Evolutionary conservation across 1,140 invertebrate genomes (phyloP), one percentile per base, ranked within the genome.

Genomic region (Papilio polytes): DNA sequence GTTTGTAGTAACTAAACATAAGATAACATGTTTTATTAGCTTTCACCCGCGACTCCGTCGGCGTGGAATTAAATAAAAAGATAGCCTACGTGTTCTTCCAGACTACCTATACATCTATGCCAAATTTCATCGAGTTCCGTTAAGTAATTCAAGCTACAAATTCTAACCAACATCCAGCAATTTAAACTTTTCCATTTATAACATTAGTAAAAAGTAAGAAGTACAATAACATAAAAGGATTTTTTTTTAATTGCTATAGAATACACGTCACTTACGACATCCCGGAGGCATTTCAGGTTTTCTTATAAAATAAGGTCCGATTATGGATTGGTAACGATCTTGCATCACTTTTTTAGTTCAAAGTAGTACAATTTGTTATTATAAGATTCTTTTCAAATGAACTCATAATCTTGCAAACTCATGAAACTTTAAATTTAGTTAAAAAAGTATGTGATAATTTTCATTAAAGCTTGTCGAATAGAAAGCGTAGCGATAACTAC

Each of bases 241-340:
- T 18, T 70, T 70, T 80, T 80, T 74, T 73, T 63, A n/a, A 53
- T 72, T 26, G 22, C 76, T 74, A 20, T 70, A 7, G 26, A 15
- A 74, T 46, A n/a, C 12, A 46, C 44, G 41, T 46, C 41, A 90
- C 91, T 91, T 82, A 92, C 90, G 77, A 73, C 78, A 86, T 74
- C 78, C 78, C 8, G 88, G 86, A 36, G 83, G 78, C 82, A 88
- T 87, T 7, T 87, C 82, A 12, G 86, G 88, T 18, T 79, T 81
- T 18, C 81, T 80, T 56, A 86, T 73, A 78, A 87, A 90, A 76
- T 84, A 87, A 1, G 90, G 85, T 22, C 87, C 89, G 26, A 84
- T 81, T n/a, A 91, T 83, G 7, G 77, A 15, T 1, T 86, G 74
- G 46, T 85, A 83, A 9, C 72, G 48, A 44, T 85, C 85, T 70